Percentiles rank a stretch among this genome's conserved stretches.
phyloP scores from a whole-genome alignment of 2,797 vertebrate species.

The Trachops cirrhosus region DNA sequence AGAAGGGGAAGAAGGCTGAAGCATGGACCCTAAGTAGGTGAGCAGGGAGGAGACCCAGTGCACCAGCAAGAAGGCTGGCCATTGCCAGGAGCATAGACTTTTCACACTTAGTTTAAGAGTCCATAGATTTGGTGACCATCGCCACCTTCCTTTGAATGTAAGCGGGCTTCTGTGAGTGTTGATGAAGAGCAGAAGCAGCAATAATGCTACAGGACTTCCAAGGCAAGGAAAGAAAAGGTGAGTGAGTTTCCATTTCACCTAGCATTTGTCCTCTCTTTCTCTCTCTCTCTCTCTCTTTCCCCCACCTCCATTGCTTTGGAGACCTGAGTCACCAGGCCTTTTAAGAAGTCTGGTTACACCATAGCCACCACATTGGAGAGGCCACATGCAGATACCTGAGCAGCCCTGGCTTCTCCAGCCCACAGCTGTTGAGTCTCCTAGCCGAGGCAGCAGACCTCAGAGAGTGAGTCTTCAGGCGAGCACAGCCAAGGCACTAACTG shows the following conservation, averaged over 20 bases:
- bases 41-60: neutral
- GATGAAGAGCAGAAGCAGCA: neutral
- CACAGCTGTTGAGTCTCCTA: neutral
- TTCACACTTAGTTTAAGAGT: neutral
- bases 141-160: neutral
- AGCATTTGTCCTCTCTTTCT: accelerated
- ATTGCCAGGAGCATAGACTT: neutral
- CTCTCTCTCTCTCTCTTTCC: neutral
- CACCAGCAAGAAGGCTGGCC: neutral
- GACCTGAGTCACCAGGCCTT: neutral
- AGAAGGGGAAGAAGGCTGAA: neutral
- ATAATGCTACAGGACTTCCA: neutral
- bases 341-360: neutral
- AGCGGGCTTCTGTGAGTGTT: neutral
- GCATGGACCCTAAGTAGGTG: neutral
- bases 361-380: neutral
- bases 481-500: neutral
- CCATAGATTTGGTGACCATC: neutral
- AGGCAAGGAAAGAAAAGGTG: neutral
- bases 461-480: neutral
- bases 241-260: neutral
- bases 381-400: neutral
- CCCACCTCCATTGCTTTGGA: neutral
- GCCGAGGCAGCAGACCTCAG: neutral
- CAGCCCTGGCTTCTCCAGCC: neutral